phyloP scores from a whole-genome alignment of 2,888 invertebrate species.

The Scaptomyza parva region DNA sequence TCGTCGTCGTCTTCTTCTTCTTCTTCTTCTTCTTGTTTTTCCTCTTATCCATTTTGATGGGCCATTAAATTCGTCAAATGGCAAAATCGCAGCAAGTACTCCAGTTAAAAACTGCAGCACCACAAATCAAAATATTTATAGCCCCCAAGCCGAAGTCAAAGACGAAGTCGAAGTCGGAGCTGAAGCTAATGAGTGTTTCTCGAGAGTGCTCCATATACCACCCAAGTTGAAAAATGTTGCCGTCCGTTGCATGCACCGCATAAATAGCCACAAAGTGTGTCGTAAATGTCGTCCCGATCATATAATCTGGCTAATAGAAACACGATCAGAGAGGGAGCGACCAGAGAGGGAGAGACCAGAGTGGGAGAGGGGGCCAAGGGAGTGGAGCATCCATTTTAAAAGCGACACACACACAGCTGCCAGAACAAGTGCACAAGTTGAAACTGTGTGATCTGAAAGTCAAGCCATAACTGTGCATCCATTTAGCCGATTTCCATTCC shows the following conservation, averaged over 20 bases:
- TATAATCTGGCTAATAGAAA: slow-evolving; percentile 61
- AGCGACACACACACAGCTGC: slow-evolving; percentile 48
- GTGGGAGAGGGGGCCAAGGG: background rate
- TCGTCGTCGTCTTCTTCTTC: background rate
- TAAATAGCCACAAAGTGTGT: slow-evolving; percentile 81
- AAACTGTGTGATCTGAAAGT: slow-evolving; percentile 14
- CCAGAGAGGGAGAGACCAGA: background rate
- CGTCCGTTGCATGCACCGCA: slow-evolving; percentile 69
- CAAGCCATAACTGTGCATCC: slow-evolving; percentile 46
- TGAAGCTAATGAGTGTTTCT: slow-evolving; percentile 67
- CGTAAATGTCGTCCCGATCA: slow-evolving; percentile 77
- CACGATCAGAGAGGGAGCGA: background rate
- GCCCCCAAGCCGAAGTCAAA: slow-evolving; percentile 32
- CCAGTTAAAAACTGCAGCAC: slow-evolving; percentile 60
- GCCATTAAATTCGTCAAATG: slow-evolving; percentile 66
- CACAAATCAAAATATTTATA: slow-evolving; percentile 77
- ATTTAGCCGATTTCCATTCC: slow-evolving; percentile 38
- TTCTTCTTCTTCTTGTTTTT: background rate
- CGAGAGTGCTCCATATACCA: slow-evolving; percentile 55
- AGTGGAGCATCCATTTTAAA: slow-evolving; percentile 52
- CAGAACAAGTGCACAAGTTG: slow-evolving; percentile 74
- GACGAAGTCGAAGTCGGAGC: slow-evolving; percentile 4
- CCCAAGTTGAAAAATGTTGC: slow-evolving; percentile 60
- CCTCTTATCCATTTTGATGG: slow-evolving; percentile 52
- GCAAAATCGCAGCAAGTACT: slow-evolving; percentile 51